These are phyloP conservation scores for Geococcyx californianus DNA, from an alignment of 2,113 vertebrate species.

Conservation along the genomic window DNA sequence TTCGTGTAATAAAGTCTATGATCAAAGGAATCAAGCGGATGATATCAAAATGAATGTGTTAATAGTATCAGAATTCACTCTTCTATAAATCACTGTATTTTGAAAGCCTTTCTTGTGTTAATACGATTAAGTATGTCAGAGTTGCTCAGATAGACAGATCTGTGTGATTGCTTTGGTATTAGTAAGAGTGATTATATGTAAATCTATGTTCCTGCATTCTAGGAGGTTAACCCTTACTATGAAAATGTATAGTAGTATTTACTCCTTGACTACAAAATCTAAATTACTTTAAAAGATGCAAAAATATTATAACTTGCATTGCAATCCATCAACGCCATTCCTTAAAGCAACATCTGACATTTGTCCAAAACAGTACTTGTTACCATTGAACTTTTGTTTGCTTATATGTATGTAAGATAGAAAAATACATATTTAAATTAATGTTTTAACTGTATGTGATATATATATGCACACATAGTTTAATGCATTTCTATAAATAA, in stretches of 20 bases:
- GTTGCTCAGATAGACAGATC: not conserved
- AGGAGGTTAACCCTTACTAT: not conserved
- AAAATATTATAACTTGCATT: not conserved
- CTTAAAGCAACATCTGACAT: not conserved
- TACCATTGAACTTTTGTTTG: not conserved
- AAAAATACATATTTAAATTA: not conserved
- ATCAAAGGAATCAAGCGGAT: not conserved
- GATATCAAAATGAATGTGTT: not conserved
- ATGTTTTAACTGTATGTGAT: not conserved
- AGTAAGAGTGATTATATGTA: not conserved
- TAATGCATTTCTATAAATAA: not conserved
- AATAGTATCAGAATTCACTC: not conserved
- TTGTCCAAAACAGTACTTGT: not conserved
- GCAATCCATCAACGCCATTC: not conserved
- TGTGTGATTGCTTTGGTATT: not conserved
- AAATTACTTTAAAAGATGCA: not conserved
- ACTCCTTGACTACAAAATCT: not conserved
- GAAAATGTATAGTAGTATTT: not conserved
- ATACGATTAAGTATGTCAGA: not conserved
- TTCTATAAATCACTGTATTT: accelerated
- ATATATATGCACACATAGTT: not conserved
- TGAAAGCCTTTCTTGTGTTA: not conserved
- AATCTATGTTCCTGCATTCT: not conserved
- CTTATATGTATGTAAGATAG: not conserved
- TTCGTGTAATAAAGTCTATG: not conserved